Evolutionary conservation across 92 coral and sea anemone genomes (phyloP).

Genomic region (Parazoanthus swiftii): DNA sequence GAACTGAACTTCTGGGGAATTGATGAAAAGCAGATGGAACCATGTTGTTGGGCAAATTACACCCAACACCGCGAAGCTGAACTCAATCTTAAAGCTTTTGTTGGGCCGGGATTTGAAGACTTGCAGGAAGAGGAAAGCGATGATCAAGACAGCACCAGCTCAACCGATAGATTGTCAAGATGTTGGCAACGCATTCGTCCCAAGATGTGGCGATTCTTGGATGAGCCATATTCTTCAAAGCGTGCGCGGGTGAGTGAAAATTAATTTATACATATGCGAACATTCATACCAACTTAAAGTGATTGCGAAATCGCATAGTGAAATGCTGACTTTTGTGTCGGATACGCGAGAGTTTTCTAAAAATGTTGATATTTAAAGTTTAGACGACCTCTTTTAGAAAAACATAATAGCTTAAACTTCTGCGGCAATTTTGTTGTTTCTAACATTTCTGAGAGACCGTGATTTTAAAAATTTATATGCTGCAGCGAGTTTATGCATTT

Average conservation of each 20-base stretch:
- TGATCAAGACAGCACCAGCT: conserved; percentile 46
- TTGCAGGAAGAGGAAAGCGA: conserved; percentile 51
- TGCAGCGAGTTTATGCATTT: conserved; percentile 17
- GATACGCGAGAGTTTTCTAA: not conserved
- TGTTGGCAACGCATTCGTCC: conserved; percentile 73
- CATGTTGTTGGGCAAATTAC: conserved; percentile 88
- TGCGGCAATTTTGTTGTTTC: not conserved
- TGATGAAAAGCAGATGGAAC: conserved; percentile 93
- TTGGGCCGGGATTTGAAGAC: conserved; percentile 86
- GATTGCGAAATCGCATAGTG: not conserved
- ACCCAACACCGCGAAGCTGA: conserved; percentile 90
- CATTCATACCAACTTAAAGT: not conserved
- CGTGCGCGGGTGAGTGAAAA: conserved; percentile 69
- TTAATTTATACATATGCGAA: not conserved
- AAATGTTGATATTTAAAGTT: not conserved
- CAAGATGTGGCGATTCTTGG: conserved; percentile 75
- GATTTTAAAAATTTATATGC: conserved; percentile 1
- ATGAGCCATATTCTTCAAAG: conserved; percentile 79
- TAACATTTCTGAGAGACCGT: not conserved
- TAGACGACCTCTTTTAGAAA: not conserved
- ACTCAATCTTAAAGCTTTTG: conserved; percentile 81
- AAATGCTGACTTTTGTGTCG: not conserved
- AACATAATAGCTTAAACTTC: not conserved
- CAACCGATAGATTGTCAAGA: conserved; percentile 50
- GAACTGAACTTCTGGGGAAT: conserved; percentile 89